Evolutionary conservation across 2,888 invertebrate species (phyloP).

Genomic region (Oasisia sp.): DNA sequence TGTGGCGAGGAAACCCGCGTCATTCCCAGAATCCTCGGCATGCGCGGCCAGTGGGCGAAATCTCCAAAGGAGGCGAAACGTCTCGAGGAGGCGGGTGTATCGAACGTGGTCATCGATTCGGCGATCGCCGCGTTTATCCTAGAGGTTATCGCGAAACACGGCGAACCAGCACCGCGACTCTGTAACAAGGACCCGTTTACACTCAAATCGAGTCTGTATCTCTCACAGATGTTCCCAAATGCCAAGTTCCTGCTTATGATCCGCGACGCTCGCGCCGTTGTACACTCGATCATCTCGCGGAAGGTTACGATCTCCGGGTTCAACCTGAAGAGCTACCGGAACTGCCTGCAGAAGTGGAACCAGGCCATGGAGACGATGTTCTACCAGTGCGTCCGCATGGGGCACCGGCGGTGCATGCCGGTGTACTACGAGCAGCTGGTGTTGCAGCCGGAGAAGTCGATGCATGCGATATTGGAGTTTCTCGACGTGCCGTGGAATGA

Average conservation of each 20-base stretch:
- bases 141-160: slow-evolving; percentile 78
- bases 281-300: slow-evolving; percentile 96
- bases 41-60: slow-evolving; percentile 94
- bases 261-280: slow-evolving; percentile 96
- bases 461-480: slow-evolving; percentile 79
- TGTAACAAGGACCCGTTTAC: slow-evolving; percentile 99
- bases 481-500: slow-evolving; percentile 94
- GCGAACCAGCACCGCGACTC: slow-evolving; percentile 90
- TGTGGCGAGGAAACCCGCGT: slow-evolving; percentile 96
- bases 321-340: slow-evolving; percentile 88
- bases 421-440: slow-evolving; percentile 98
- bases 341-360: slow-evolving; percentile 97
- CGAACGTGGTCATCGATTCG: slow-evolving; percentile 90
- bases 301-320: slow-evolving; percentile 88
- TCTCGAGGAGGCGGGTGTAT: slow-evolving; percentile 71
- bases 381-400: slow-evolving; percentile 53
- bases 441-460: slow-evolving; percentile 83
- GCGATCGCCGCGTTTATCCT: slow-evolving; percentile 97
- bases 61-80: slow-evolving; percentile 70
- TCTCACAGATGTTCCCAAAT: slow-evolving; percentile 94
- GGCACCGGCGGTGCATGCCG: slow-evolving; percentile 76
- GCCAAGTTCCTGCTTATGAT: slow-evolving; percentile 98
- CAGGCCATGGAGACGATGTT: slow-evolving; percentile 92
- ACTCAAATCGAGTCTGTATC: slow-evolving; percentile 94
- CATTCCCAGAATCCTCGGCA: slow-evolving; percentile 93